Base-by-base conservation (phyloP, 2,113 vertebrate genomes). In the Psettodes erumei region DNA sequence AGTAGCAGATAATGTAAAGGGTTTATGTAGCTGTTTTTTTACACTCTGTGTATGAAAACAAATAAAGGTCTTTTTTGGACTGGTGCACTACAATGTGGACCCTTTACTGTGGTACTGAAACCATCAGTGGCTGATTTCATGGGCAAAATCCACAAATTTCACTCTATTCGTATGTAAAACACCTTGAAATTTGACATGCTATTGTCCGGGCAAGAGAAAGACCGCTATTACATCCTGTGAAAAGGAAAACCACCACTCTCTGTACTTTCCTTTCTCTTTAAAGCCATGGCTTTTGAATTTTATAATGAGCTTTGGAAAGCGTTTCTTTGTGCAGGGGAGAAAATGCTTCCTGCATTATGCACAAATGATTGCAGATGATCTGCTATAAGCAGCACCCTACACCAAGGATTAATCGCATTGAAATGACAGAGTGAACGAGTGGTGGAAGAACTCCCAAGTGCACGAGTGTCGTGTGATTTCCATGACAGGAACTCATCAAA, bases 401-500 rank as follows among this genome's bases (percentile, higher is more conserved):
- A 67, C 64, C 38, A 38, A 35, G 43, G 50, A 80, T 63, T n/a
- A 71, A 71, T 86, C 72, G 30, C 42, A 80, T 73, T 72, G 4
- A 70, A 61, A 81, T 53, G 19, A 50, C 60, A 53, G 59, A 40
- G 61, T 59, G 71, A 79, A 42, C 42, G 65, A 63, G 3, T 23
- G 23, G 11, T 19, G 47, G 25, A 45, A 68, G 45, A 75, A 64
- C 7, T 70, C 75, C 71, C 64, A 25, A 27, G 70, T 48, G 60
- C 16, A 15, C 59, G 28, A 32, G 38, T 50, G 43, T 21, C 53
- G 28, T 53, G 40, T 43, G 64, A 73, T 69, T 74, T 65, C 43
- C 56, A 35, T 66, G 47, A 84, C 82, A 80, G 67, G 66, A 86
- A 62, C 80, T 75, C 81, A 78, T 87, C 82, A 82, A 73, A 77